Evolutionary conservation across 2,113 vertebrate species (phyloP).

Genomic region (Ursus arctos): DNA sequence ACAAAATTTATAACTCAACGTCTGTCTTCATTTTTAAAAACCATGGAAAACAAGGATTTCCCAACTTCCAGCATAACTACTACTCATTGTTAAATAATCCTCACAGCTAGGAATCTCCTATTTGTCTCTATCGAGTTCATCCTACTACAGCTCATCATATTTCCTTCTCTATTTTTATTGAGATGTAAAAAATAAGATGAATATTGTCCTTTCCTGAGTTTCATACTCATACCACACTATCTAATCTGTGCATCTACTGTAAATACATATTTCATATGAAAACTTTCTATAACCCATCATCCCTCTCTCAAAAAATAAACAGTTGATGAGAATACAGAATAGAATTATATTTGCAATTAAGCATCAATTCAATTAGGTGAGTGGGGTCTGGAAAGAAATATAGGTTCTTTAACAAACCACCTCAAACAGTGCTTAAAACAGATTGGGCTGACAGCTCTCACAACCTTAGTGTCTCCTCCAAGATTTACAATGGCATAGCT

Average conservation of each 20-base stretch:
- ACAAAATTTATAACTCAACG: neutral
- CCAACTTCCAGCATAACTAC: neutral
- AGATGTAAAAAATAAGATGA: neutral
- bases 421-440: slow-evolving; percentile 79
- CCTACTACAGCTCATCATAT: neutral
- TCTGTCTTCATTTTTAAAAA: neutral
- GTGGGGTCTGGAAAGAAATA: slow-evolving; percentile 63
- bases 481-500: slow-evolving; percentile 88
- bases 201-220: neutral
- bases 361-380: slow-evolving; percentile 65
- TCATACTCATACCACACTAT: neutral
- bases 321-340: slow-evolving; percentile 1
- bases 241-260: neutral
- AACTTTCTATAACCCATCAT: neutral
- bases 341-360: slow-evolving; percentile 41
- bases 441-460: slow-evolving; percentile 83
- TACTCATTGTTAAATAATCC: neutral
- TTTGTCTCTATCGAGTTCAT: neutral
- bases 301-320: neutral
- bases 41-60: neutral
- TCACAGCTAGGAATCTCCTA: neutral
- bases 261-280: slow-evolving; percentile 8
- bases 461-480: slow-evolving; percentile 86
- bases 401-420: slow-evolving; percentile 79
- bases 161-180: neutral